Evolutionary conservation across 2,797 vertebrate species (phyloP).

Genomic region (Notolepis coatsorum): DNA sequence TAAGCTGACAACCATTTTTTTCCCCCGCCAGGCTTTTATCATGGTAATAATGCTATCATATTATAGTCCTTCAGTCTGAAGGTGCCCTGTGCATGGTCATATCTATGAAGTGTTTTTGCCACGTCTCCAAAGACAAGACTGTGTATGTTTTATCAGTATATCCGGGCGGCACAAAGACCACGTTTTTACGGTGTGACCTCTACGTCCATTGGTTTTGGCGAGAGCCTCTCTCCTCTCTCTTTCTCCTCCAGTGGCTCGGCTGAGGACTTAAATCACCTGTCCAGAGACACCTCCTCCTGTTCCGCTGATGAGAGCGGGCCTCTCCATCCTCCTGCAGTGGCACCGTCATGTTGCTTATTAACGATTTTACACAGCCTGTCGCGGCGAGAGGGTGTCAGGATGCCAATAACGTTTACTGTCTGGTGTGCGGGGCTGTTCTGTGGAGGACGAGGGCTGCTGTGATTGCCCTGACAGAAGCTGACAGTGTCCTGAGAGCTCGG

Average conservation of each 20-base stretch:
- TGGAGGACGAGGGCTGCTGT: conserved; percentile 62
- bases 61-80: conserved; percentile 46
- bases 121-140: conserved; percentile 61
- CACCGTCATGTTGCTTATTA: conserved; percentile 84
- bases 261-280: conserved; percentile 75
- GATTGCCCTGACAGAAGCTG: conserved; percentile 76
- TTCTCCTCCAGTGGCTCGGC: neutral
- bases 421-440: conserved; percentile 67
- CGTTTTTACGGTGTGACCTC: conserved; percentile 63
- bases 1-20: conserved; percentile 61
- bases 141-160: conserved; percentile 47
- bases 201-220: conserved; percentile 1
- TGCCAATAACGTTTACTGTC: conserved; percentile 86
- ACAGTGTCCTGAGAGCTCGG: conserved; percentile 73
- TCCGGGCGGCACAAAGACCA: conserved; percentile 52
- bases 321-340: conserved; percentile 74
- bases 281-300: conserved; percentile 72
- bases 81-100: conserved; percentile 32
- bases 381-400: conserved; percentile 79
- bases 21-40: conserved; percentile 50
- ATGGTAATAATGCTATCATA: conserved; percentile 51
- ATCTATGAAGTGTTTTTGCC: conserved; percentile 27
- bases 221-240: neutral
- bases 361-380: conserved; percentile 82
- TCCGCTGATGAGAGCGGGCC: conserved; percentile 77